Percentiles rank a stretch among this genome's conserved stretches.
These are phyloP conservation scores for Melitaea athalia DNA, from an alignment of 2,888 invertebrate species.

Conservation along the genomic window DNA sequence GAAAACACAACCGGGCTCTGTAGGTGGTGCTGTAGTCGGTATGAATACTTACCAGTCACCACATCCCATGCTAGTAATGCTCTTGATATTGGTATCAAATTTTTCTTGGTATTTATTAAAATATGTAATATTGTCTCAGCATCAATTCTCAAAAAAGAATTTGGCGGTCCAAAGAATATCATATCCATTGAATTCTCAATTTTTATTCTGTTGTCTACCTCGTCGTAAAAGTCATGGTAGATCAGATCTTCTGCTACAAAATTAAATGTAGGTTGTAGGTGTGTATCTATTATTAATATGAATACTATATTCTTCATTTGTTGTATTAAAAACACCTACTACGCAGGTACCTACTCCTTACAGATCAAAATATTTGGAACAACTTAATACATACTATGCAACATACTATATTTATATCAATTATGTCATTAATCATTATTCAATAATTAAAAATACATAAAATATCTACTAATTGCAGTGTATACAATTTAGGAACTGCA, in stretches of 20 bases:
- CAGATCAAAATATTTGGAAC: no score
- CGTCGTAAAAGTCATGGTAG: constrained; percentile 72
- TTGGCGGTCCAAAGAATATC: constrained; percentile 69
- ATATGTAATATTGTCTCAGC: constrained; percentile 69
- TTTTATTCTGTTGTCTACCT: constrained; percentile 60
- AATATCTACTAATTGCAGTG: not conserved
- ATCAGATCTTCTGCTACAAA: constrained; percentile 29
- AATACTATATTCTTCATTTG: no score
- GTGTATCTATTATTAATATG: no score
- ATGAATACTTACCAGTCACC: constrained; percentile 58
- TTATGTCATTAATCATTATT: no score
- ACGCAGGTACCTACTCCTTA: no score
- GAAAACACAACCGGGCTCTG: no score
- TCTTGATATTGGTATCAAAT: constrained; percentile 64
- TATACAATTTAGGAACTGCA: not conserved
- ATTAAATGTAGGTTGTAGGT: not conserved
- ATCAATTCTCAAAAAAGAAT: constrained; percentile 68
- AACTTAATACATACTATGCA: no score
- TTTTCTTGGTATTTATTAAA: constrained; percentile 58
- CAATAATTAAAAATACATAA: no score
- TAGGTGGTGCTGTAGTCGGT: not conserved
- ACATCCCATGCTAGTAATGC: constrained; percentile 71
- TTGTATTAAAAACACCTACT: no score
- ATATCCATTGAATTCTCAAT: constrained; percentile 68
- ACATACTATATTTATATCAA: no score